Evolutionary conservation across 1,140 invertebrate species (phyloP).

Genomic region (Brachionus koreanus): DNA sequence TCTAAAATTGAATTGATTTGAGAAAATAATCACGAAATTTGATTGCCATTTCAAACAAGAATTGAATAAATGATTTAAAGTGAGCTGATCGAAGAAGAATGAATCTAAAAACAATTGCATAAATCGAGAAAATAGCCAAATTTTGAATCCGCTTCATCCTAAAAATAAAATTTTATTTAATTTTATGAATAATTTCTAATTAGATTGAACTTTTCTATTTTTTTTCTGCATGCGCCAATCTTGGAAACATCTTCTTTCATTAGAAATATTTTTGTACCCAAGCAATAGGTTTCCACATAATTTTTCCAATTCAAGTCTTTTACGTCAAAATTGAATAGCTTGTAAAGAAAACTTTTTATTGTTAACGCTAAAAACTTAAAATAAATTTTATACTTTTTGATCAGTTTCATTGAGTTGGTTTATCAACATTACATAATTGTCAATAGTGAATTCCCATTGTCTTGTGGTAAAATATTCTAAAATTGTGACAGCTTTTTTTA

Average conservation of each 20-base stretch:
- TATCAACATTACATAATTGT: slow-evolving; percentile 67
- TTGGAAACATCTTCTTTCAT: slow-evolving; percentile 53
- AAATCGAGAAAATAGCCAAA: slow-evolving; percentile 23
- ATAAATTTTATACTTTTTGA: slow-evolving; percentile 45
- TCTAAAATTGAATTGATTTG: slow-evolving; percentile 32
- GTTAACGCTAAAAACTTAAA: not conserved
- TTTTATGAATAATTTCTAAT: not conserved
- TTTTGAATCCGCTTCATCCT: slow-evolving; percentile 36
- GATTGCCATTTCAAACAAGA: not conserved
- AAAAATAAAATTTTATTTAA: not conserved
- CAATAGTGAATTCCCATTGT: slow-evolving; percentile 75
- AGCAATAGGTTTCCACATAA: slow-evolving; percentile 54
- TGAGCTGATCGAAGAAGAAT: not conserved
- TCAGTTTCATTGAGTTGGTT: slow-evolving; percentile 58
- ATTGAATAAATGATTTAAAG: slow-evolving; percentile 38
- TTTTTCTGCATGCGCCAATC: not conserved
- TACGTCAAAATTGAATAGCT: slow-evolving; percentile 53
- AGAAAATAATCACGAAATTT: slow-evolving; percentile 21
- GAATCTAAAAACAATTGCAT: slow-evolving; percentile 21
- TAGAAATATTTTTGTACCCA: slow-evolving; percentile 54
- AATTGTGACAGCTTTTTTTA: slow-evolving; percentile 71
- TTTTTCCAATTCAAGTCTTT: slow-evolving; percentile 52
- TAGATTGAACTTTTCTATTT: not conserved
- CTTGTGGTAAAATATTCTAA: slow-evolving; percentile 73
- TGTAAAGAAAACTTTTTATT: not conserved